Evolutionary conservation across 1,140 invertebrate genomes (phyloP), one percentile per base, ranked within the genome.

Genomic region (Sycophila sp.): DNA sequence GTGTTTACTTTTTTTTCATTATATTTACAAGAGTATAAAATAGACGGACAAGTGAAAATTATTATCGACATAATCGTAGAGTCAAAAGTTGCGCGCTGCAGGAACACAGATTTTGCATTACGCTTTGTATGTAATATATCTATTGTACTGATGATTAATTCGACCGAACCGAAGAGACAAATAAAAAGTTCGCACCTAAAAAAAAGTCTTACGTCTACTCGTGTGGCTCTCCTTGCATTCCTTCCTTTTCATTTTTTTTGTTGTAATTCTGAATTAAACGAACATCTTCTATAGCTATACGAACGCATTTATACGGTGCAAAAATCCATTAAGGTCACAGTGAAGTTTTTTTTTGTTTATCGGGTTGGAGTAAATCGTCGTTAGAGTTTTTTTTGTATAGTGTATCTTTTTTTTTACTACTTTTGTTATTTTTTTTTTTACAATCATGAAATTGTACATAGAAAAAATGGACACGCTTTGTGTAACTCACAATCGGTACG

Each of bases 21-120:
- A n/a, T n/a, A 77, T 78, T 72, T 78, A 78, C 77, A 78, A 76
- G 56, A 73, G 73, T 78, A 77, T 70, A 78, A 78, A 78, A 78
- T 72, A 74, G 56, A 71, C 56, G 17, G 51, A 62, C 32, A 38
- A 49, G 72, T 65, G 71, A 69, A 47, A 49, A 59, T 59, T 28
- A 19, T 59, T 36, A 59, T 56, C 19, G 22, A 56, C 34, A 19
- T 13, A 45, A 68, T 66, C 19, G 17, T 55, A 67, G 13, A 10
- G 19, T 19, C 22, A 28, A 53, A 34, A 55, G 2, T 34, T 63
- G 26, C 36, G 30, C 47, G 47, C 17, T 63, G 36, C 45, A 53
- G 47, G 26, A 42, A 45, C 45, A 62, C 36, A 42, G 38, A 51
- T 4, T 32, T 56, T 36, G 26, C 53, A 56, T 53, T n/a, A 34